These are phyloP conservation scores for Chromoteleia sp. DNA, from an alignment of 2,888 invertebrate genomes.

Conservation along the genomic window DNA sequence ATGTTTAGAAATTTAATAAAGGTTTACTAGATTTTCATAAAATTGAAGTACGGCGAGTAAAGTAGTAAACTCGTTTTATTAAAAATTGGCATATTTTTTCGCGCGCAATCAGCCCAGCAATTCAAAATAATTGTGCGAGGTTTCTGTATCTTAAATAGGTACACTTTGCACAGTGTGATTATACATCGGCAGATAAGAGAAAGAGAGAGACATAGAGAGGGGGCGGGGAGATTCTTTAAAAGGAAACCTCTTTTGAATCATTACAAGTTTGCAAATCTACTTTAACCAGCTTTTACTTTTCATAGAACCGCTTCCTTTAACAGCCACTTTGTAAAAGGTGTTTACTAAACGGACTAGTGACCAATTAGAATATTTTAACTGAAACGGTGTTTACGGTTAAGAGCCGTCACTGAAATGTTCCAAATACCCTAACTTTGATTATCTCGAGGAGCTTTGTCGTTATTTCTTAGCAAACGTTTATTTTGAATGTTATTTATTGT, in stretches of 20 bases:
- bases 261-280: conserved; percentile 58
- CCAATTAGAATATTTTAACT: conserved; percentile 58
- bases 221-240: conserved; percentile 12
- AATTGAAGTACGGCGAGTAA: too few relatives aligned
- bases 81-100: too few relatives aligned
- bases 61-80: too few relatives aligned
- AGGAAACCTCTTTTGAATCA: conserved; percentile 52
- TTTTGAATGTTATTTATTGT: conserved; percentile 2
- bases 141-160: conserved; percentile 22
- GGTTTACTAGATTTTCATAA: too few relatives aligned
- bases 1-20: too few relatives aligned
- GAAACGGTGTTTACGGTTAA: conserved; percentile 30
- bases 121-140: conserved; percentile 7
- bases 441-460: conserved; percentile 21
- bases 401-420: conserved; percentile 24
- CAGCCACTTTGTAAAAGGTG: conserved; percentile 45
- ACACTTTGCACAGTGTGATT: conserved; percentile 26
- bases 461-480: conserved; percentile 17
- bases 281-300: conserved; percentile 60
- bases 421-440: conserved; percentile 25
- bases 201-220: too few relatives aligned
- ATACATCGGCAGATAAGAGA: conserved; percentile 19
- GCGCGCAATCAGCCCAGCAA: background rate
- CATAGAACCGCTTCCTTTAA: conserved; percentile 48
- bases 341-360: conserved; percentile 49